Evolutionary conservation across 2,888 invertebrate genomes (phyloP).

Genomic region (Uropetala carovei): DNA sequence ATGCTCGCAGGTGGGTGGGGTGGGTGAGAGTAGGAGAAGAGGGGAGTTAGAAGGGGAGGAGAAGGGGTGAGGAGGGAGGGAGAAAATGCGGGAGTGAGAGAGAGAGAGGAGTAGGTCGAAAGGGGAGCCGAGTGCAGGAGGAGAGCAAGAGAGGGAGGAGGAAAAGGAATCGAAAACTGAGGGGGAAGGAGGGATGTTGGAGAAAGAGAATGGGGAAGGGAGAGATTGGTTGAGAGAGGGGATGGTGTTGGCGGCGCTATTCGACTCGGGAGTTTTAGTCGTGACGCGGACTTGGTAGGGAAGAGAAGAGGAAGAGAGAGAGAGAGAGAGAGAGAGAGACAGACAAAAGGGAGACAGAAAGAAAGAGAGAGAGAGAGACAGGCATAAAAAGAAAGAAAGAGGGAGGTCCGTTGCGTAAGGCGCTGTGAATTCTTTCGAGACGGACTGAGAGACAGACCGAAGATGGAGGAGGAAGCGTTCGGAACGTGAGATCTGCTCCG

Average conservation of each 20-base stretch:
- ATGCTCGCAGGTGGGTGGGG: constrained; percentile 38
- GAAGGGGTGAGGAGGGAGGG: background rate
- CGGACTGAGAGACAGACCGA: too few relatives aligned
- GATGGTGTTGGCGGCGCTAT: constrained; percentile 33
- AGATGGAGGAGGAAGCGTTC: too few relatives aligned
- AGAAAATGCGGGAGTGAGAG: background rate
- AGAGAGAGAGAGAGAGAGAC: background rate
- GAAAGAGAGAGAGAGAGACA: background rate
- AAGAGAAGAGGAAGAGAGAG: background rate
- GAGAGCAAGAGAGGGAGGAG: background rate
- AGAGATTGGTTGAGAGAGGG: background rate
- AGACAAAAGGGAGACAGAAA: background rate
- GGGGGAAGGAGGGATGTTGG: background rate
- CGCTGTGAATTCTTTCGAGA: background rate
- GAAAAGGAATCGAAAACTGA: background rate
- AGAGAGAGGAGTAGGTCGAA: background rate
- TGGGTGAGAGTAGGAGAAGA: background rate
- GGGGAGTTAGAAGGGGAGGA: background rate
- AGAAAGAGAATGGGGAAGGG: background rate
- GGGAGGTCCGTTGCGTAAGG: background rate
- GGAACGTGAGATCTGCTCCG: too few relatives aligned
- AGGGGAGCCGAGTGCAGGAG: background rate
- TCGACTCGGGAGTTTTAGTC: constrained; percentile 37
- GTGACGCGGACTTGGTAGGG: constrained; percentile 51
- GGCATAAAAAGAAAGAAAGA: too few relatives aligned